Base-by-base conservation (phyloP, 1,140 invertebrate species). In the Trachymyrmex cornetzi region DNA sequence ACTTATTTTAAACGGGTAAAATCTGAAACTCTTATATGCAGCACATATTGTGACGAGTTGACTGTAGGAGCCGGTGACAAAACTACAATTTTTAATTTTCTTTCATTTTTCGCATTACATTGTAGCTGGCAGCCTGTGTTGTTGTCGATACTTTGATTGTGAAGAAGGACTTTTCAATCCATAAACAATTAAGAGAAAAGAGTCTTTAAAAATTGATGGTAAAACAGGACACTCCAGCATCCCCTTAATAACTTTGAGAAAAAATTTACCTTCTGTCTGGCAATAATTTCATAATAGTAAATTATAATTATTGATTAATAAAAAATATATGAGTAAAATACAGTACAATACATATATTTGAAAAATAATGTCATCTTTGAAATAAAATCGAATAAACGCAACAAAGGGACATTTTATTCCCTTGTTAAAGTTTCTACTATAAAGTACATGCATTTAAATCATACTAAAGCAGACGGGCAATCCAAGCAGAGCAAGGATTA, bases 361-460 rank as follows among this genome's bases (percentile, higher is more conserved):
- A 44, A n/a, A 61, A 69, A 69, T 69, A 69, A 79, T 66, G 24
- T 79, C 14, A n/a, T 66, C 14, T 79, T 79, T 66, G 12, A 53
- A 12, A 66, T 30, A n/a, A n/a, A 50, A 79, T 30, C 12, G 12
- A 30, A 50, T 66, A 30, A 38, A 61, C 16, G 38, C 14, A 53
- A 22, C 59, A n/a, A 48, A 66, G 22, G n/a, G 38, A 27, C 22
- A 63, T n/a, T 9, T 12, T 30, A n/a, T 79, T 79, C 16, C 19
- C n/a, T 27, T 27, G 24, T 79, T 79, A 50, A 79, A 66, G 24
- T 79, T 79, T 66, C 44, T 22, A 77, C 44, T 14, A 79, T 48
- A 48, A 79, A 79, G 59, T 79, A 50, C 24, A 30, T 79, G 38
- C 59, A 66, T 79, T 79, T 66, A 79, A 66, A 66, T 66, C 61